Evolutionary conservation across 2,888 invertebrate genomes (phyloP).

Genomic region (Polydrusus pterygomalis): DNA sequence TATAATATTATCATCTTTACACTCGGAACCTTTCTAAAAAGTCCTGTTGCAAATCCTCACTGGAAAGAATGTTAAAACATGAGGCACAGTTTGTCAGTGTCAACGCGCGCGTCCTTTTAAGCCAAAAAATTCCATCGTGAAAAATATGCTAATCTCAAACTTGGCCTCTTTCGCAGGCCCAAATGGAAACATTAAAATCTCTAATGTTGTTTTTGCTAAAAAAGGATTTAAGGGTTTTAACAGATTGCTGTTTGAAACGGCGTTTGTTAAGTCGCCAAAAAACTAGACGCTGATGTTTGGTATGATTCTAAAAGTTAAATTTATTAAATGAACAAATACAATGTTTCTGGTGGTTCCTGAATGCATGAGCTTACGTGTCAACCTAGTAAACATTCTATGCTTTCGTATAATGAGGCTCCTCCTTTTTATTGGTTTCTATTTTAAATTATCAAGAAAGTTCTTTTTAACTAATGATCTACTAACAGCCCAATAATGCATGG

Average conservation of each 20-base stretch:
- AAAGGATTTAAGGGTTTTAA: conserved; percentile 28
- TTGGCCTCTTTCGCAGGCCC: conserved; percentile 41
- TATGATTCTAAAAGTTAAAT: background rate
- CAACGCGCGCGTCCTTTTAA: conserved; percentile 34
- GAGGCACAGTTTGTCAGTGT: conserved; percentile 40
- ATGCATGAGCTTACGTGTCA: too few relatives aligned
- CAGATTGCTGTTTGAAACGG: background rate
- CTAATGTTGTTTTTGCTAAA: conserved; percentile 33
- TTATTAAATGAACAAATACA: background rate
- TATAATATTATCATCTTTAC: background rate
- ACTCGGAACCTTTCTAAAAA: conserved; percentile 12
- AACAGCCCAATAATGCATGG: too few relatives aligned
- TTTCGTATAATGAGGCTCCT: too few relatives aligned
- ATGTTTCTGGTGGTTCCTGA: too few relatives aligned
- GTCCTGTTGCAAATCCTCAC: conserved; percentile 17
- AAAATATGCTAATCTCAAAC: conserved; percentile 49
- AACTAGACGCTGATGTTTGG: background rate
- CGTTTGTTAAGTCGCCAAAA: background rate
- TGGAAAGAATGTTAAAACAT: conserved; percentile 22
- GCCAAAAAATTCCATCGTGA: conserved; percentile 41
- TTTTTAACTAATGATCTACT: too few relatives aligned
- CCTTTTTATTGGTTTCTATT: too few relatives aligned
- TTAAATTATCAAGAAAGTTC: too few relatives aligned
- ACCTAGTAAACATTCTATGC: too few relatives aligned
- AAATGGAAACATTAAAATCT: conserved; percentile 45